Percentiles rank a stretch among this genome's conserved stretches.
Evolutionary conservation across 2,113 vertebrate species (phyloP).

Genomic region (Fukomys damarensis): DNA sequence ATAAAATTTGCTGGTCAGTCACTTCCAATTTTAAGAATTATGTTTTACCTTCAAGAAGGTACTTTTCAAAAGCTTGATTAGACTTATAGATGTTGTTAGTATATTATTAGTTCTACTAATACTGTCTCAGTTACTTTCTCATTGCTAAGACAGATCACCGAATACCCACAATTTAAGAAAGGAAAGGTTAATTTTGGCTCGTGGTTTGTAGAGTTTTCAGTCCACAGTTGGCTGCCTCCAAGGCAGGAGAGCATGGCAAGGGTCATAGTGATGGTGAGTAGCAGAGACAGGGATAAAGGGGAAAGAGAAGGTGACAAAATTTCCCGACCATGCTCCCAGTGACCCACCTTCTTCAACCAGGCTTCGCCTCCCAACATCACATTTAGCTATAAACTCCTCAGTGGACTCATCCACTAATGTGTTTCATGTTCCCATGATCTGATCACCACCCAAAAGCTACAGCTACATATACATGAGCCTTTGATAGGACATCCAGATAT

Average conservation of each 20-base stretch:
- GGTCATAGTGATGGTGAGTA: not conserved
- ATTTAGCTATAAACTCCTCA: not conserved
- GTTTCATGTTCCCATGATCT: not conserved
- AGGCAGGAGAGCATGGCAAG: not conserved
- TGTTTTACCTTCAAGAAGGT: not conserved
- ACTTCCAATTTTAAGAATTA: not conserved
- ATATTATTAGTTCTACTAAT: not conserved
- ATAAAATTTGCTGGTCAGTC: not conserved
- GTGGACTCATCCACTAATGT: not conserved
- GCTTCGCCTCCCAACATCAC: not conserved
- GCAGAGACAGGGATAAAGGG: not conserved
- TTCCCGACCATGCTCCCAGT: not conserved
- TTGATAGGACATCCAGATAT: not conserved
- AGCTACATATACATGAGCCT: not conserved
- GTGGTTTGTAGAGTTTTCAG: not conserved
- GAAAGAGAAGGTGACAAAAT: not conserved
- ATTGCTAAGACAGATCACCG: not conserved
- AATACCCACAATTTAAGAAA: not conserved
- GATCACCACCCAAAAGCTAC: not conserved
- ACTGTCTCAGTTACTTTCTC: not conserved
- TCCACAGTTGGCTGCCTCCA: not conserved
- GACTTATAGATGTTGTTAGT: not conserved
- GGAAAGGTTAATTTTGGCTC: not conserved
- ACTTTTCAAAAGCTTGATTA: conserved; percentile 11
- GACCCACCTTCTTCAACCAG: not conserved